Evolutionary conservation across 2,888 invertebrate species (phyloP).

Genomic region (Allolobophora icterica): DNA sequence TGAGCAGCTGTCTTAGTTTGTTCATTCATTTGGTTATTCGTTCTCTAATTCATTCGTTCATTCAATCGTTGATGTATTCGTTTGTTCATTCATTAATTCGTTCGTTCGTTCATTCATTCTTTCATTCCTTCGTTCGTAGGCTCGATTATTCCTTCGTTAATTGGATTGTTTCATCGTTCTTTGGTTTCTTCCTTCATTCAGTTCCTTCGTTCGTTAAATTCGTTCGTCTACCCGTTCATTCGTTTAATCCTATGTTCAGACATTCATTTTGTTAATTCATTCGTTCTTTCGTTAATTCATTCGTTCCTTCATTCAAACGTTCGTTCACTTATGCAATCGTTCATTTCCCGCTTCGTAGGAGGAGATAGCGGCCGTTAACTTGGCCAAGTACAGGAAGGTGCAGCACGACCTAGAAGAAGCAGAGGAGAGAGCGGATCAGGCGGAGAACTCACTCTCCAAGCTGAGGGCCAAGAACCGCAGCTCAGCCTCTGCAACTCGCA

Average conservation of each 20-base stretch:
- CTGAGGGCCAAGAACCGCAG: constrained; percentile 64
- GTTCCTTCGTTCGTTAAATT: background rate
- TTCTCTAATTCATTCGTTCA: background rate
- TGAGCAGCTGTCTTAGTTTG: constrained; percentile 58
- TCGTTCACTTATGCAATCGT: background rate
- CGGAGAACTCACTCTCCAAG: constrained; percentile 67
- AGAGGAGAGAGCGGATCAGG: constrained; percentile 68
- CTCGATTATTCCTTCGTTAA: too few relatives aligned
- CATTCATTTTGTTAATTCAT: too few relatives aligned
- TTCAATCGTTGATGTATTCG: background rate
- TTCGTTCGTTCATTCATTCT: too few relatives aligned
- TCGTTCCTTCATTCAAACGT: too few relatives aligned
- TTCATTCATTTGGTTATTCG: background rate
- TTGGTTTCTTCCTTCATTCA: background rate
- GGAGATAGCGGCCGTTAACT: constrained; percentile 68
- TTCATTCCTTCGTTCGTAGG: too few relatives aligned
- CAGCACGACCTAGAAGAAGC: constrained; percentile 68
- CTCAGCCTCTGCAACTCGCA: constrained; percentile 56
- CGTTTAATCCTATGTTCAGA: too few relatives aligned
- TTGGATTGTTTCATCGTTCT: too few relatives aligned
- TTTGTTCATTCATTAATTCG: background rate
- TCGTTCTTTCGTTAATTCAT: too few relatives aligned
- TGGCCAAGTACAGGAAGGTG: constrained; percentile 68
- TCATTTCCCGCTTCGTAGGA: constrained; percentile 56
- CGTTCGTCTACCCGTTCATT: too few relatives aligned